A percentile compares a stretch with the other conserved stretches of the same genome.
These are phyloP conservation scores for Lytechinus pictus DNA, from an alignment of 35 echinoderm and acorn worm species.

Conservation along the genomic window DNA sequence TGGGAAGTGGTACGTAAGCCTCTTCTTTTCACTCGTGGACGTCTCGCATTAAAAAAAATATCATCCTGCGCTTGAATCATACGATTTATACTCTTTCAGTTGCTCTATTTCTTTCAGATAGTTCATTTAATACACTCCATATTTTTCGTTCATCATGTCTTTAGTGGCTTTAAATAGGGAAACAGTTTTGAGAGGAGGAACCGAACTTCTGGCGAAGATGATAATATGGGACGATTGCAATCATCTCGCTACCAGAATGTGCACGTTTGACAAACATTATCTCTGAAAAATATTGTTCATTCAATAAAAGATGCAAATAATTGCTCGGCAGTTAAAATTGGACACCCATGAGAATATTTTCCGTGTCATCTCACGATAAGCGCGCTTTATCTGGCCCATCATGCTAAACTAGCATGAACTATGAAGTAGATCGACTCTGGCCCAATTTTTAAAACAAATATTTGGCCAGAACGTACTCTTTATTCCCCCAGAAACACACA, in stretches of 20 bases:
- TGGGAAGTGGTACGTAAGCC: not conserved
- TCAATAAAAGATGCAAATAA: not conserved
- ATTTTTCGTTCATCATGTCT: too few relatives aligned
- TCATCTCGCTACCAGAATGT: not conserved
- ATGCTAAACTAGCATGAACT: not conserved
- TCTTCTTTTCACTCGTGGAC: not conserved
- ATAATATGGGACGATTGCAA: not conserved
- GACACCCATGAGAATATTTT: not conserved
- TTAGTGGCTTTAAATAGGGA: too few relatives aligned
- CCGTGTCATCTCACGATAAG: not conserved
- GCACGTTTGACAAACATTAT: not conserved
- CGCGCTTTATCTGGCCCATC: not conserved
- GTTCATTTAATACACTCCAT: too few relatives aligned
- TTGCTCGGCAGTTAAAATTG: conserved; percentile 18
- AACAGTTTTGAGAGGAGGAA: not conserved
- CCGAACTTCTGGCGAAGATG: not conserved
- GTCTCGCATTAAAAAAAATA: not conserved
- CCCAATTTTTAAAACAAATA: not conserved
- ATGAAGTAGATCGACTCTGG: not conserved
- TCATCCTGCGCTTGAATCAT: not conserved
- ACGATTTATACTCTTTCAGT: not conserved
- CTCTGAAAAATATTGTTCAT: not conserved
- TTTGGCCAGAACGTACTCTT: not conserved
- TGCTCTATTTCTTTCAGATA: not conserved
- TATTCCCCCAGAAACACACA: not conserved